Evolutionary conservation across 2,113 vertebrate genomes (phyloP).

Genomic region (Oenanthe melanoleuca): DNA sequence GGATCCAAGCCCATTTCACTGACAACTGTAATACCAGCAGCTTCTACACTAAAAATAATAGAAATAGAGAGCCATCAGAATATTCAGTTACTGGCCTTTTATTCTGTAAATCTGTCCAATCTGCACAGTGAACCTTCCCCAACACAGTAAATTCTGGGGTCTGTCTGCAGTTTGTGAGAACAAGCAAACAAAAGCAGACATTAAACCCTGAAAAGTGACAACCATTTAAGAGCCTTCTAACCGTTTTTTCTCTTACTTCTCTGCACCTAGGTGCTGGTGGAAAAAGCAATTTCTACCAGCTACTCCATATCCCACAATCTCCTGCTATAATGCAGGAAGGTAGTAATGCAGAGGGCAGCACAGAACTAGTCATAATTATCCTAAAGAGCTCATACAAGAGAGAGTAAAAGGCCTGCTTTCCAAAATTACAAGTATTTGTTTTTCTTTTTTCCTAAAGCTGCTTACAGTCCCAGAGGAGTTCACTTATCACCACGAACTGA

Average conservation of each 20-base stretch:
- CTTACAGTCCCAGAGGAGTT: not conserved
- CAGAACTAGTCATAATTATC: not conserved
- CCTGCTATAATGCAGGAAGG: not conserved
- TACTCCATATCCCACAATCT: not conserved
- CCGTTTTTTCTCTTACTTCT: not conserved
- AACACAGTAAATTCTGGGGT: not conserved
- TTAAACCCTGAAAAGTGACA: not conserved
- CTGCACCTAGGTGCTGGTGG: not conserved
- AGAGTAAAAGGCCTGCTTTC: not conserved
- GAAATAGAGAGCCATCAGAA: conserved; percentile 21
- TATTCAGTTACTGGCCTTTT: not conserved
- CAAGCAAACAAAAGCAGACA: not conserved
- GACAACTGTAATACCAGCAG: conserved; percentile 89
- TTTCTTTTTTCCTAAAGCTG: not conserved
- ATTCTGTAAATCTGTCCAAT: not conserved
- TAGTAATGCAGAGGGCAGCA: not conserved
- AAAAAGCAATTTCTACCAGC: not conserved
- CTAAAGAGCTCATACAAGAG: not conserved
- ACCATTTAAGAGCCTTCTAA: not conserved
- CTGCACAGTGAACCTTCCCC: not conserved
- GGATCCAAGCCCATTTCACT: conserved; percentile 97
- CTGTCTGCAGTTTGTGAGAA: not conserved
- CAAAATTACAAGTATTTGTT: not conserved
- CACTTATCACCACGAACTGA: not conserved
- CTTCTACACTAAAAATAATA: conserved; percentile 76